Percentiles rank a stretch among this genome's conserved stretches.
Evolutionary conservation across 2,888 invertebrate genomes (phyloP).

Genomic region (Athalia rosae): DNA sequence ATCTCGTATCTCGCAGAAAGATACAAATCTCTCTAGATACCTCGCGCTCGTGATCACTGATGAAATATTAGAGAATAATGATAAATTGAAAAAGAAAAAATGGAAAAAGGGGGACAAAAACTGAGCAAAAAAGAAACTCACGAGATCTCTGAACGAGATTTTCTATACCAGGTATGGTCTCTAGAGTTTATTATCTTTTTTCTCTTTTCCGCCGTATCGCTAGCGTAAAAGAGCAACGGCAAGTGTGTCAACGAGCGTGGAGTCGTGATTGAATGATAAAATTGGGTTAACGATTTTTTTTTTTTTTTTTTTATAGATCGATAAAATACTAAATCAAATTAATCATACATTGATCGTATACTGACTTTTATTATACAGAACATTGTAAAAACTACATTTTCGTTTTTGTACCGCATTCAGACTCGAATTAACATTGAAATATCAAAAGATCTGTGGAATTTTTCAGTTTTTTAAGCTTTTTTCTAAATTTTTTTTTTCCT

Average conservation of each 20-base stretch:
- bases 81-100: background rate
- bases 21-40: slow-evolving; percentile 8
- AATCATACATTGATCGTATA: background rate
- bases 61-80: background rate
- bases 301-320: background rate
- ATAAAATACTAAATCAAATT: background rate
- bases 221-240: background rate
- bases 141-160: background rate
- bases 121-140: background rate
- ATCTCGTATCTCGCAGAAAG: background rate
- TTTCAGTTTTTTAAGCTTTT: too few species aligned
- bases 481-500: too few species aligned
- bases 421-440: too few species aligned
- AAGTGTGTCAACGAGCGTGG: slow-evolving; percentile 14
- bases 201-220: background rate
- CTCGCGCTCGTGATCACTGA: background rate
- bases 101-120: background rate
- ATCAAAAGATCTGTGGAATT: too few species aligned
- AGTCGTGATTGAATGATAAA: background rate
- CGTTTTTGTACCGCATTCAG: too few species aligned
- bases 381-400: too few species aligned
- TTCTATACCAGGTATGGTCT: background rate
- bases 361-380: too few species aligned
- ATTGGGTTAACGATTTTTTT: slow-evolving; percentile 13
- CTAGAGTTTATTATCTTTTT: background rate